Evolutionary conservation across 2,888 invertebrate species (phyloP).

Genomic region (Phortica magna): DNA sequence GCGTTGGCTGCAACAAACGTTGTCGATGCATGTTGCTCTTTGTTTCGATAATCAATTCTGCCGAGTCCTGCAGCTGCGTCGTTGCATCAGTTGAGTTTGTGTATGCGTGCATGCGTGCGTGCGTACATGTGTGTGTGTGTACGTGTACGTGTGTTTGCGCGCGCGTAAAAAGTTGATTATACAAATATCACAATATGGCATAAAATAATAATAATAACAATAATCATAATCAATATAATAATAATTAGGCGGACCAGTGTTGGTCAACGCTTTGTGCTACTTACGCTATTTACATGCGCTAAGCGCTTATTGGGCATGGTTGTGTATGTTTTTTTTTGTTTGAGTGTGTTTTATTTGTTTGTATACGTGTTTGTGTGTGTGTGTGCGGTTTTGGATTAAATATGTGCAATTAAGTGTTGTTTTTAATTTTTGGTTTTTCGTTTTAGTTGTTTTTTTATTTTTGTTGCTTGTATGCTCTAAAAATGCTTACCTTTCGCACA

Average conservation of each 20-base stretch:
- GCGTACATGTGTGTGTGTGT: not conserved
- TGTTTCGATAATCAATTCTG: constrained; percentile 78
- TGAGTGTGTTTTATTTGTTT: not conserved
- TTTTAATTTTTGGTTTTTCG: not conserved
- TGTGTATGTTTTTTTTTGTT: not conserved
- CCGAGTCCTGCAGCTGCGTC: constrained; percentile 70
- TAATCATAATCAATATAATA: not conserved
- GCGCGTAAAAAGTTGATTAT: too few species aligned
- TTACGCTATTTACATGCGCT: not conserved
- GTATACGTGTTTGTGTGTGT: not conserved
- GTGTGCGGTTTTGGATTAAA: not conserved
- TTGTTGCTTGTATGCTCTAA: not conserved
- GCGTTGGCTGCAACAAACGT: constrained; percentile 74
- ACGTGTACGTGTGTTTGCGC: not conserved
- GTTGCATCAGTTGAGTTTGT: not conserved
- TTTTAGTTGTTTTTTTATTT: not conserved
- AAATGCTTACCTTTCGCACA: constrained; percentile 82
- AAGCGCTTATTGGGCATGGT: not conserved
- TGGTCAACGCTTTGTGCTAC: not conserved
- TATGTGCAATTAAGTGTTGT: not conserved
- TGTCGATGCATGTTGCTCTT: constrained; percentile 92
- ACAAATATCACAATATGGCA: too few species aligned
- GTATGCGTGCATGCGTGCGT: not conserved
- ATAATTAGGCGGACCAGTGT: not conserved
- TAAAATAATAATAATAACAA: too few species aligned